Conservation (phyloP, 2,113 vertebrate genomes). For the Microtus montanus region DNA sequence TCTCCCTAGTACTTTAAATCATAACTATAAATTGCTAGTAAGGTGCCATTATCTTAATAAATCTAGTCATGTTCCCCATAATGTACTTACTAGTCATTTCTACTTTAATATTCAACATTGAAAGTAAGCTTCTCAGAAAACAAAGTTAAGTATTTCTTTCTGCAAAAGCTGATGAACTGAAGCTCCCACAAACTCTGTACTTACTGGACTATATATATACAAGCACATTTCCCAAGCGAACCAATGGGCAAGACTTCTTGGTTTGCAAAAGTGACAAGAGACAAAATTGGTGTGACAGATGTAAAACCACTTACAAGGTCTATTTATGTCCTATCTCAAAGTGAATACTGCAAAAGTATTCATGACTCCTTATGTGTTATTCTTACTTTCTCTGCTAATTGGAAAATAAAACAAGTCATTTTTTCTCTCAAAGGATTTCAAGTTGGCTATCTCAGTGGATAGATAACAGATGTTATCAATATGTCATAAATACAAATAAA, state of each 20-base stretch:
- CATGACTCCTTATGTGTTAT: not conserved
- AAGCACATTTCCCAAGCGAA: not conserved
- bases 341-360: not conserved
- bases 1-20: not conserved
- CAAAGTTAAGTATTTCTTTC: not conserved
- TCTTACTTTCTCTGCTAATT: not conserved
- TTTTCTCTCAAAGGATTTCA: not conserved
- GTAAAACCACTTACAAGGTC: not conserved
- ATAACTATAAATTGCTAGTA: not conserved
- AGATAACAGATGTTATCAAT: not conserved
- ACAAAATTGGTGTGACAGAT: not conserved
- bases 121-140: not conserved
- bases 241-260: not conserved
- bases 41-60: too few species aligned
- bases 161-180: slow-evolving; percentile 34
- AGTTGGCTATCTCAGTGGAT: not conserved
- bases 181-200: not conserved
- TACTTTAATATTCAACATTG: slow-evolving; percentile 24
- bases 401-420: slow-evolving; percentile 7
- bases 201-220: not conserved
- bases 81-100: not conserved
- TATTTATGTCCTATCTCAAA: not conserved
- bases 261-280: not conserved
- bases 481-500: not conserved
- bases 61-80: too few species aligned